Evolutionary conservation across 2,888 invertebrate genomes (phyloP).

Genomic region (Lasioglossum vierecki): DNA sequence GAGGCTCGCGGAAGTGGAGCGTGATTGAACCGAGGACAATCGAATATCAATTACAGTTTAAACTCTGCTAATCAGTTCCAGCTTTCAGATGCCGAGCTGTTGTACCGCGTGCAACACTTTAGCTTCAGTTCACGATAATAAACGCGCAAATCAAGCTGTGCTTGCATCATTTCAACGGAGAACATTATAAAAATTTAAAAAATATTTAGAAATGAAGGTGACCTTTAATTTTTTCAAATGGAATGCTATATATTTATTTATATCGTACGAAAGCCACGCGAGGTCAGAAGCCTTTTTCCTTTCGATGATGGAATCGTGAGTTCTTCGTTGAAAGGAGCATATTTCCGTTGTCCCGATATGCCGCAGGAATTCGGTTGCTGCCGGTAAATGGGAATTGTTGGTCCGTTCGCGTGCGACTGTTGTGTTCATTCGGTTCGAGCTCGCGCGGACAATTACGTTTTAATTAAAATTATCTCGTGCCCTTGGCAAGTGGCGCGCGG

Average conservation of each 20-base stretch:
- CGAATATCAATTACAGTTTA: neutral
- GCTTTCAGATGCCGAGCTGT: neutral
- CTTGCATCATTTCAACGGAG: no score
- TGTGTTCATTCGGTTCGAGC: constrained; percentile 24
- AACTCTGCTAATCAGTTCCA: neutral
- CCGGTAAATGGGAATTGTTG: constrained; percentile 53
- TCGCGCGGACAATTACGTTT: constrained; percentile 48
- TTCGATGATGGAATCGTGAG: neutral
- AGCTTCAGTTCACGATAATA: no score
- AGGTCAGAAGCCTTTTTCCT: neutral
- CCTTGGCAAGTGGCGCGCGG: constrained; percentile 1
- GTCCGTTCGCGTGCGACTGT: neutral
- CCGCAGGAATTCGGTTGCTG: constrained; percentile 19
- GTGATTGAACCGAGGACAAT: neutral
- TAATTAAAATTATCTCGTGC: constrained; percentile 56
- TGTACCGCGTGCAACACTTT: neutral
- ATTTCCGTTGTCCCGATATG: constrained; percentile 11
- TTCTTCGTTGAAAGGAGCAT: neutral
- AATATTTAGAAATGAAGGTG: no score
- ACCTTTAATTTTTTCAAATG: no score
- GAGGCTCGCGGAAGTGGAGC: neutral
- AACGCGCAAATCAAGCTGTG: no score
- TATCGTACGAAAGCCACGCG: no score
- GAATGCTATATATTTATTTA: no score
- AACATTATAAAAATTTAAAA: no score